These are phyloP conservation scores for Agrochola lychnidis DNA, from an alignment of 2,888 invertebrate genomes.

Conservation along the genomic window DNA sequence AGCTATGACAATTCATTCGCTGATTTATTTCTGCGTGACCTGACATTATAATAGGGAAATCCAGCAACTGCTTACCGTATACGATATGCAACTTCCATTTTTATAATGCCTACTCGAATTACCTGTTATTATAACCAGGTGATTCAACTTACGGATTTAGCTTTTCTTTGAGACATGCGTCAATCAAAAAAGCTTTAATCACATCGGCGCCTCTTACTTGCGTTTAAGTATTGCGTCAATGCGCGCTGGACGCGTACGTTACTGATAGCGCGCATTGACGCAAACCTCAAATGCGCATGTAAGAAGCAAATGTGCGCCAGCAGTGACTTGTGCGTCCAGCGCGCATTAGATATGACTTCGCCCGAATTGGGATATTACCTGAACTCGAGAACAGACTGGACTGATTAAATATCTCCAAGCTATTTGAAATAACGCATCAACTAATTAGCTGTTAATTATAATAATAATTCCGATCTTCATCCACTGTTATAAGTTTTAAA, in stretches of 20 bases:
- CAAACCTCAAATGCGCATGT: constrained; percentile 13
- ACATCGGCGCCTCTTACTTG: constrained; percentile 3
- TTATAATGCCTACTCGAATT: background rate
- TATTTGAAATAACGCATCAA: background rate
- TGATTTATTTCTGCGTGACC: background rate
- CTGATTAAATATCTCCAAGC: too few relatives aligned
- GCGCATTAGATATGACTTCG: background rate
- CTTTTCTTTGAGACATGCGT: constrained; percentile 7
- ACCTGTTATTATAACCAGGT: background rate
- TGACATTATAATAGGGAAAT: background rate
- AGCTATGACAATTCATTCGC: background rate
- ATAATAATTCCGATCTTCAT: background rate
- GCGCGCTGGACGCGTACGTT: constrained; percentile 7
- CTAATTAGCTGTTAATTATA: background rate
- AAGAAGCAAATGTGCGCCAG: constrained; percentile 4
- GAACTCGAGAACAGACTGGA: background rate
- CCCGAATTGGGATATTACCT: background rate
- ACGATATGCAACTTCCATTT: background rate
- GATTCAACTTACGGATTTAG: background rate
- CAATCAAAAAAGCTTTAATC: constrained; percentile 10
- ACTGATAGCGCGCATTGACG: constrained; percentile 27
- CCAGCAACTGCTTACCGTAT: background rate
- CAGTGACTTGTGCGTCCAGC: constrained; percentile 14
- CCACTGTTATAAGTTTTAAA: background rate
- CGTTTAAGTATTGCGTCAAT: constrained; percentile 19